Conservation (phyloP, 2,797 vertebrate genomes). For the Eulemur coronatus region DNA sequence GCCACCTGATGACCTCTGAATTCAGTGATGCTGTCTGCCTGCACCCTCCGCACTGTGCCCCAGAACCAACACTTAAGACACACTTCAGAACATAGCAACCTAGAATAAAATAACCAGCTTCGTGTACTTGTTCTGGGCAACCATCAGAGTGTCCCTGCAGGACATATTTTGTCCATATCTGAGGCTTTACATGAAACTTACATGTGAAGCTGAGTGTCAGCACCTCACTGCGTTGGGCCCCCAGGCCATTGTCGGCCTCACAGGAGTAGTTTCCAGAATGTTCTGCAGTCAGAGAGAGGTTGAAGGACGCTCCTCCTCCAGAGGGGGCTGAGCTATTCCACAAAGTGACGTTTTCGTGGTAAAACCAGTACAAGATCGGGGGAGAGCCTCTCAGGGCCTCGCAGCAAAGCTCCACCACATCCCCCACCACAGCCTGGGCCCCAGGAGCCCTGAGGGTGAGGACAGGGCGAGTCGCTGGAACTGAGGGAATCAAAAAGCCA, state of each 20-base stretch:
- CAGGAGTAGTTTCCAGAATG: slow-evolving; percentile 68
- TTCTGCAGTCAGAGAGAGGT: slow-evolving; percentile 28
- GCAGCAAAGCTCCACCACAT: neutral
- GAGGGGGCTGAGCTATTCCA: neutral
- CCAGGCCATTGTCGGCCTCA: slow-evolving; percentile 39
- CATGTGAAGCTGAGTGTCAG: neutral
- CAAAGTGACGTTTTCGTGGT: neutral
- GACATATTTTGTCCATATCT: neutral
- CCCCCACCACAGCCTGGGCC: neutral
- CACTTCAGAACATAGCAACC: neutral
- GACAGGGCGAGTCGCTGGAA: slow-evolving; percentile 40
- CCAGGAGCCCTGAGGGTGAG: neutral
- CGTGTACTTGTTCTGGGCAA: neutral
- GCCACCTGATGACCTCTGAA: neutral
- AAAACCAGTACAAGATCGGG: slow-evolving; percentile 28
- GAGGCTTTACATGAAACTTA: neutral
- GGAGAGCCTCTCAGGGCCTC: slow-evolving; percentile 25
- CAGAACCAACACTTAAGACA: neutral
- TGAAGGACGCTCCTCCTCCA: neutral
- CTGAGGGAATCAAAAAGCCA: slow-evolving; percentile 9
- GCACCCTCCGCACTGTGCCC: neutral
- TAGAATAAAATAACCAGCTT: neutral
- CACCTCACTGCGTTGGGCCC: slow-evolving; percentile 2
- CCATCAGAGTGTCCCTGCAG: neutral
- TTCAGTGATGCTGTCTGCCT: neutral